Conservation (phyloP, 2,113 vertebrate species). For the Hydrolagus affinis region DNA sequence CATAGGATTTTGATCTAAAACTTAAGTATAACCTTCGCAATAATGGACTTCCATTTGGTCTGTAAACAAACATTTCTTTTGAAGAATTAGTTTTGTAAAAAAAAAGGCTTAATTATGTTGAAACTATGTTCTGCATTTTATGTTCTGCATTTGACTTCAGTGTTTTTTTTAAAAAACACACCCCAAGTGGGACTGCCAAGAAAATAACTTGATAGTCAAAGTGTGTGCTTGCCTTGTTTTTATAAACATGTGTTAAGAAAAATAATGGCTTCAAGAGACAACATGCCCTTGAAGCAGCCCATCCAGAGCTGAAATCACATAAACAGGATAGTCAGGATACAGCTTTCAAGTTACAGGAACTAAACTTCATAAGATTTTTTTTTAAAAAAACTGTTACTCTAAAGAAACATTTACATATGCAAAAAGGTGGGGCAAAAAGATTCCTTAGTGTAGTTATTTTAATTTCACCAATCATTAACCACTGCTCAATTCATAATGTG, state of each 20-base stretch:
- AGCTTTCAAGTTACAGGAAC: constrained; percentile 19
- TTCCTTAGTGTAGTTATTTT: too few species aligned
- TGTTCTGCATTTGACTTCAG: too few species aligned
- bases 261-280: constrained; percentile 16
- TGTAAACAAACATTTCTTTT: constrained; percentile 9
- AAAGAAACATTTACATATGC: constrained; percentile 23
- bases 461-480: constrained; percentile 4
- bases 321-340: constrained; percentile 9
- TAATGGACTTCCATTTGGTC: background rate
- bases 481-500: constrained; percentile 18
- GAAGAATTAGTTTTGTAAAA: background rate
- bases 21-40: too few species aligned
- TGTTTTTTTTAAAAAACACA: background rate
- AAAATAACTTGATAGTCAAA: too few species aligned
- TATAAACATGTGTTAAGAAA: constrained; percentile 22
- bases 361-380: background rate
- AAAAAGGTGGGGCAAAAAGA: background rate
- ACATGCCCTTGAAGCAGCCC: background rate
- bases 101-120: background rate
- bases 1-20: too few species aligned
- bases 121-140: too few species aligned
- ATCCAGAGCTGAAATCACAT: background rate
- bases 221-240: constrained; percentile 19
- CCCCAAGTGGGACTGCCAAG: constrained; percentile 6
- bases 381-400: background rate